Base-by-base conservation (phyloP, 2,113 vertebrate genomes). In the Nothobranchius kuhntae region DNA sequence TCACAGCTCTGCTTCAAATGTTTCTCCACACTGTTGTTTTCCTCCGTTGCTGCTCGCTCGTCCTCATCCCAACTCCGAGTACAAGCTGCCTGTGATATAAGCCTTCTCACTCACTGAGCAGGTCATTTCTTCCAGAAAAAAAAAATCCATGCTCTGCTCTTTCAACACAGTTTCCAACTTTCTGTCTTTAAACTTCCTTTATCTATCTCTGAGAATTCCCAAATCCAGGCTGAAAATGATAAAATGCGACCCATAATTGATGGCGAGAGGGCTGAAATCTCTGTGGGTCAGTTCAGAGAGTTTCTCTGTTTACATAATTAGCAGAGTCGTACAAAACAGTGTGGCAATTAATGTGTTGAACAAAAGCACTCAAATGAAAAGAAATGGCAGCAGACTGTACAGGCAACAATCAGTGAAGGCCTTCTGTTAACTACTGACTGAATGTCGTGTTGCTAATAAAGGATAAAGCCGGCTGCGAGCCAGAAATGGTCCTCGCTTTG, bases 401-500 rank as follows among this genome's bases (percentile, higher is more conserved):
- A 17, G 21, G 52, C 44, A 61, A 3, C 54, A 68, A 64, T 46
- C 58, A 63, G 52, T 8, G 14, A 50, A 13, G 44, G 56, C 54
- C 68, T 63, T 59, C 48, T 50, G 68, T 50, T 76, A 73, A 63
- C 73, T 86, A 77, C 85, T 79, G 80, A 85, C 81, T 83, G 59
- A 53, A 73, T 68, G 70, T 81, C 17, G 6, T 61, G 69, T 70
- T 8, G 46, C 83, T 82, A 86, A 87, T 86, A 86, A 73, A 87
- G 60, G 73, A 83, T 75, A 67, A 76, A 83, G 78, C 65, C 7
- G 53, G 75, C 74, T 38, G 17, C 9, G 60, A 71, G 82, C 83
- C 85, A 86, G 71, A 82, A 75, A 77, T 63, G 69, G 69, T 77
- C 73, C 82, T 82, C 73, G 77, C 78, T 71, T 82, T 45, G 60